Conservation (phyloP, 2,888 invertebrate genomes). For the Hydroisotoma schaefferi region DNA sequence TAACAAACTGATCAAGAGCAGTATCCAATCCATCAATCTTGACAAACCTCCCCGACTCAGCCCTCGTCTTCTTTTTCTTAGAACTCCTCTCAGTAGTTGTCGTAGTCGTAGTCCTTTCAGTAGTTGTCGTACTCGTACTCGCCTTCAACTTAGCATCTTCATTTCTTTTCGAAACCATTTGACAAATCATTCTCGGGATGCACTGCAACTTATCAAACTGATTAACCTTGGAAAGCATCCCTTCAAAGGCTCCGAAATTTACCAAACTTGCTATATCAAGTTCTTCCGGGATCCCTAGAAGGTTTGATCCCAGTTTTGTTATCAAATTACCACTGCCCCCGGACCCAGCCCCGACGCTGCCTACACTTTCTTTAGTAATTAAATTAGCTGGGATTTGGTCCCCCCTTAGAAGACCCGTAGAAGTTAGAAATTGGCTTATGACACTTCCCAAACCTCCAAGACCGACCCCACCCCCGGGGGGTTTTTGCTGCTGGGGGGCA, state of each 20-base stretch:
- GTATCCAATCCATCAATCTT: slow-evolving; percentile 43
- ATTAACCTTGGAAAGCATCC: slow-evolving; percentile 36
- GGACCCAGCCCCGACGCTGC: too few relatives aligned
- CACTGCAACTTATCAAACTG: slow-evolving; percentile 42
- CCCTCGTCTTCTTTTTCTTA: background rate
- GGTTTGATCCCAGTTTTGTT: slow-evolving; percentile 4
- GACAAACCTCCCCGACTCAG: slow-evolving; percentile 27
- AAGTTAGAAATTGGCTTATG: background rate
- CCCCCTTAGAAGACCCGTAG: slow-evolving; percentile 1
- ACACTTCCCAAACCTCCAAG: slow-evolving; percentile 1
- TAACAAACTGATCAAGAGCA: slow-evolving; percentile 43
- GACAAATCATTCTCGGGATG: slow-evolving; percentile 43
- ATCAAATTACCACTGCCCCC: background rate
- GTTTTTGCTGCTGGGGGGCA: slow-evolving; percentile 7
- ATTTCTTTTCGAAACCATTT: slow-evolving; percentile 40
- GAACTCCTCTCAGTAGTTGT: background rate
- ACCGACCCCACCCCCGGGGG: background rate
- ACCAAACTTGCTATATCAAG: slow-evolving; percentile 24
- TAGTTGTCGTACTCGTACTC: slow-evolving; percentile 9
- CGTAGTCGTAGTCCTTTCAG: slow-evolving; percentile 15
- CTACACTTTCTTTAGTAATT: too few relatives aligned
- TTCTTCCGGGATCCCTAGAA: slow-evolving; percentile 28
- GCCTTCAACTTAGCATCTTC: slow-evolving; percentile 25
- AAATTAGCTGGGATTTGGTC: slow-evolving; percentile 16
- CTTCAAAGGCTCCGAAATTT: slow-evolving; percentile 37